Evolutionary conservation across 2,797 vertebrate species (phyloP).

Genomic region (Phyllotis vaccarum): DNA sequence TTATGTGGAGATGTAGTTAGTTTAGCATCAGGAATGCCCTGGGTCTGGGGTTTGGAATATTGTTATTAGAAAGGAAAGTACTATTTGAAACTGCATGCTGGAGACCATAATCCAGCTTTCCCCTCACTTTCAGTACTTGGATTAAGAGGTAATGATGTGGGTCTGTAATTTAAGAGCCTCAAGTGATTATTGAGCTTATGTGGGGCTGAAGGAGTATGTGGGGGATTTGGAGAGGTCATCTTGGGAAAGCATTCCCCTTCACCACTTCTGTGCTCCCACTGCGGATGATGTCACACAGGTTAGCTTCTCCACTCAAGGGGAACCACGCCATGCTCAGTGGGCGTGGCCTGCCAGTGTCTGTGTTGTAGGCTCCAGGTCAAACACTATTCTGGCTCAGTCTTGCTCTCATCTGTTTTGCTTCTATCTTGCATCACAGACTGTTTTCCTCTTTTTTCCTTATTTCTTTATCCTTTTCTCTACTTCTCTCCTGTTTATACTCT

Average conservation of each 20-base stretch:
- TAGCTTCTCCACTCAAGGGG: neutral
- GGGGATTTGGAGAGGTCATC: neutral
- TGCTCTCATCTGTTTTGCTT: too few species aligned
- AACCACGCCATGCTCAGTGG: neutral
- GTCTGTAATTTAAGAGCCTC: neutral
- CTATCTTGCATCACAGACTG: too few species aligned
- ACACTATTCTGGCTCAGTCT: neutral
- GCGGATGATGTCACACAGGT: neutral
- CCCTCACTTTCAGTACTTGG: neutral
- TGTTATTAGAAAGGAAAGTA: neutral
- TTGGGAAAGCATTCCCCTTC: neutral
- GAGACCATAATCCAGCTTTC: neutral
- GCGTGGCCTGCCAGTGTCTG: neutral
- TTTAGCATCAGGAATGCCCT: neutral
- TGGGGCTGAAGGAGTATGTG: neutral
- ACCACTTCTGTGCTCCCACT: too few species aligned
- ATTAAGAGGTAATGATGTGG: neutral
- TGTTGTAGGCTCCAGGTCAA: neutral
- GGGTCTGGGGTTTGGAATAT: neutral
- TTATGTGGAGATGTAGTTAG: conserved; percentile 6
- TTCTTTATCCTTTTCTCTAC: neutral
- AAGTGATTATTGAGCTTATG: neutral
- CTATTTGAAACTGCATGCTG: neutral
- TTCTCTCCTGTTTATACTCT: neutral
- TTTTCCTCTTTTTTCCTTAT: neutral